These are phyloP conservation scores for Clitarchus hookeri DNA, from an alignment of 2,888 invertebrate genomes.

Conservation along the genomic window DNA sequence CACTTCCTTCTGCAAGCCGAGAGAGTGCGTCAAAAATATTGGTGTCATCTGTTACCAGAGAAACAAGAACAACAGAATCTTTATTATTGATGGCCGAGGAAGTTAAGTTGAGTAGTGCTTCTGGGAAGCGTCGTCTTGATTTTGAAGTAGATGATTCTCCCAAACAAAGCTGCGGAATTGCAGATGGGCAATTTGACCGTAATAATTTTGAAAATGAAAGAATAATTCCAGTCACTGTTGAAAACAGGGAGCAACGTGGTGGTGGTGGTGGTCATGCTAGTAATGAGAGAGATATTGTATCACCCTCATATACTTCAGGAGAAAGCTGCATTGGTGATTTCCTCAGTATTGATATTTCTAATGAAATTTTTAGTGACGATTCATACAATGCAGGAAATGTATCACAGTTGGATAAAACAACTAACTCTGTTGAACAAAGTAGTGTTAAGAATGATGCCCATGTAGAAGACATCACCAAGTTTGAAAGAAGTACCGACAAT, in stretches of 20 bases:
- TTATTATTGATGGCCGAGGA: background rate
- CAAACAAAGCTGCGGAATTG: background rate
- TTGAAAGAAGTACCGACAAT: background rate
- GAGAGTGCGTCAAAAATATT: background rate
- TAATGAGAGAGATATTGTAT: background rate
- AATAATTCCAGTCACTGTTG: background rate
- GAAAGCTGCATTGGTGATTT: background rate
- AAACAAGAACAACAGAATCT: constrained; percentile 1
- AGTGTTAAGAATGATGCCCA: background rate
- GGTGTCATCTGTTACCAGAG: background rate
- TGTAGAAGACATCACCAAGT: background rate
- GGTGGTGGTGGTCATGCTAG: background rate
- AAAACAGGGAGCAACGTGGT: background rate
- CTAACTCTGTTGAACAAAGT: background rate
- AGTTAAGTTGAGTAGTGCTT: background rate
- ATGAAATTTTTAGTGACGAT: background rate
- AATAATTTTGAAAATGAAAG: background rate
- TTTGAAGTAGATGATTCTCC: background rate
- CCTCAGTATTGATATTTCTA: background rate
- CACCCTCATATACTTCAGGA: background rate
- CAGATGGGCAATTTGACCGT: background rate
- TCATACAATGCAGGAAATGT: background rate
- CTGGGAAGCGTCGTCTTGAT: background rate
- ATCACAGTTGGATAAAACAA: background rate
- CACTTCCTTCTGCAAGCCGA: constrained; percentile 3